These are phyloP conservation scores for Platyrinchus mystaceus DNA, from an alignment of 2,797 vertebrate species.

Conservation along the genomic window DNA sequence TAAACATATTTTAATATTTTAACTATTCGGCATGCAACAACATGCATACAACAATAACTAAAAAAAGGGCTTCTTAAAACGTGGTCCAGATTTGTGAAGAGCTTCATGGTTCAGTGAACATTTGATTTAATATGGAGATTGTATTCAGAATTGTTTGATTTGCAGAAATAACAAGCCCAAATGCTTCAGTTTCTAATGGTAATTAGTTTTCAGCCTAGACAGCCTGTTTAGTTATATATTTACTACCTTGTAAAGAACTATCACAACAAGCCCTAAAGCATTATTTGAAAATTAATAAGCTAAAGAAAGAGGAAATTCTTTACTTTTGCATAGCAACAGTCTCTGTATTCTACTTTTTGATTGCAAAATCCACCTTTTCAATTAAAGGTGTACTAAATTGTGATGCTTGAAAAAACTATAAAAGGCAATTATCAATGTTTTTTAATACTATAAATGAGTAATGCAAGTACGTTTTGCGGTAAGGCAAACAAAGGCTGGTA, in stretches of 20 bases:
- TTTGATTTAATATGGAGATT: conserved; percentile 76
- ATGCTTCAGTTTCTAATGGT: conserved; percentile 79
- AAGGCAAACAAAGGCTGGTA: conserved; percentile 71
- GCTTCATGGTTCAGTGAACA: conserved; percentile 63
- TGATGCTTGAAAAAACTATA: conserved; percentile 79
- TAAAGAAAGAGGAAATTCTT: conserved; percentile 80
- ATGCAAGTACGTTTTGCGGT: conserved; percentile 73
- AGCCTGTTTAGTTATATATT: conserved; percentile 80
- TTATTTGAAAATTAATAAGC: conserved; percentile 86
- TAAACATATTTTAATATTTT: conserved; percentile 40
- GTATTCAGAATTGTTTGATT: conserved; percentile 76
- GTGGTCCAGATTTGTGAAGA: conserved; percentile 53
- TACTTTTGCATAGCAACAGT: conserved; percentile 79
- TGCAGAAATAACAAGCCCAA: conserved; percentile 79
- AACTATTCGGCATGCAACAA: conserved; percentile 25
- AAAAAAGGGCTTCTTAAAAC: conserved; percentile 46
- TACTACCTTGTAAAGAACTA: conserved; percentile 82
- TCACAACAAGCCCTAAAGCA: conserved; percentile 84
- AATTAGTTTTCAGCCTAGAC: conserved; percentile 84
- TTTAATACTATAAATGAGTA: conserved; percentile 79
- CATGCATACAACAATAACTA: conserved; percentile 10
- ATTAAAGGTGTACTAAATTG: conserved; percentile 82
- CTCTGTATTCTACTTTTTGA: conserved; percentile 77
- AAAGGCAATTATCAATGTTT: conserved; percentile 83
- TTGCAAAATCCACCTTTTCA: conserved; percentile 82